A percentile compares a stretch with the other conserved stretches of the same genome.
Evolutionary conservation across 2,113 vertebrate genomes (phyloP).

Genomic region (Dipodomys merriami): DNA sequence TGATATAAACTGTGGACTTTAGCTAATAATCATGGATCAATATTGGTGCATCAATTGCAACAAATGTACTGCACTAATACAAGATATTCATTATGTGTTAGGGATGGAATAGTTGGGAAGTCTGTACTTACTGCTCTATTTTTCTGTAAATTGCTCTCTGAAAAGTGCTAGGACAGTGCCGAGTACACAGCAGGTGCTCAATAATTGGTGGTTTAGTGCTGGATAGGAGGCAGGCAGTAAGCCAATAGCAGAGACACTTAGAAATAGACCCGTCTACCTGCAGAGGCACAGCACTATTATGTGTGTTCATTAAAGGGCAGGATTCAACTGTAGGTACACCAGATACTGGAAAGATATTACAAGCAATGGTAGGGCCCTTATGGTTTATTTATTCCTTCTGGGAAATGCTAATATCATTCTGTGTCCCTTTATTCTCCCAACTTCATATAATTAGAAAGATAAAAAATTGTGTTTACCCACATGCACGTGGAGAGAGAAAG

Average conservation of each 20-base stretch:
- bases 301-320: constrained; percentile 12
- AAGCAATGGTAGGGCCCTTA: constrained; percentile 48
- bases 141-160: constrained; percentile 10
- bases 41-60: not conserved
- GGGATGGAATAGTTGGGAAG: fast-evolving
- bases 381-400: constrained; percentile 78
- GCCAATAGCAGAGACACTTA: not conserved
- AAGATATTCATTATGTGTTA: not conserved
- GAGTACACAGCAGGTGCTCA: constrained; percentile 2
- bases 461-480: constrained; percentile 81
- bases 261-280: not conserved
- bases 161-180: not conserved
- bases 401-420: constrained; percentile 77
- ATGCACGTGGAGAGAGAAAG: constrained; percentile 69
- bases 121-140: not conserved
- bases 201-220: not conserved
- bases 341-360: constrained; percentile 12
- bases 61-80: not conserved
- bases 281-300: not conserved
- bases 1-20: not conserved
- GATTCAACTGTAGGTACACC: not conserved
- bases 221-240: not conserved
- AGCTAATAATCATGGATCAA: not conserved
- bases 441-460: constrained; percentile 81
- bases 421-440: constrained; percentile 74